Evolutionary conservation across 92 coral and sea anemone genomes (phyloP).

Genomic region (Actinernus sp.): DNA sequence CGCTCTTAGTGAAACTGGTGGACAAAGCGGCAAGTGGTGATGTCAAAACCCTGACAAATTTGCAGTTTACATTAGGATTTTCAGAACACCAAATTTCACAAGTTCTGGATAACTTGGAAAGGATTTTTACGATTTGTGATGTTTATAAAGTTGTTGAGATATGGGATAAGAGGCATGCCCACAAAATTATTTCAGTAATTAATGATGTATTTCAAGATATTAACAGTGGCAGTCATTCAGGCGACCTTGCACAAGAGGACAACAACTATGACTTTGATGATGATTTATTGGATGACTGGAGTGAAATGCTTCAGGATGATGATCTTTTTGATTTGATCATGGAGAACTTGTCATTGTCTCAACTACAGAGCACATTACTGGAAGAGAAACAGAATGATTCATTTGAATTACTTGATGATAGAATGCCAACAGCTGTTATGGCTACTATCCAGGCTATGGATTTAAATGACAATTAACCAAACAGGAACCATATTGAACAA

Average conservation of each 20-base stretch:
- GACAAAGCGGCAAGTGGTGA: constrained; percentile 48
- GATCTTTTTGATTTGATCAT: constrained; percentile 63
- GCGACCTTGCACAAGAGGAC: constrained; percentile 8
- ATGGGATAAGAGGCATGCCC: constrained; percentile 71
- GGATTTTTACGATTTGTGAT: constrained; percentile 49
- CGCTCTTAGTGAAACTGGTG: constrained; percentile 31
- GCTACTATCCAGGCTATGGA: too few species aligned
- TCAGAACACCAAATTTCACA: constrained; percentile 65
- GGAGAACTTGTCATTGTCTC: constrained; percentile 39
- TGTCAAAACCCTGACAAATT: constrained; percentile 51
- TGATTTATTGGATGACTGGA: constrained; percentile 72
- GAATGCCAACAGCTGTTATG: constrained; percentile 5
- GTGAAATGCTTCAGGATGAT: constrained; percentile 70
- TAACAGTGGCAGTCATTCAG: too few species aligned
- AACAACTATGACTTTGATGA: constrained; percentile 49
- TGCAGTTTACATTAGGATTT: constrained; percentile 64
- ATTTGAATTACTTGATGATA: constrained; percentile 8
- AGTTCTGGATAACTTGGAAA: constrained; percentile 24
- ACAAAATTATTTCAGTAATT: constrained; percentile 25
- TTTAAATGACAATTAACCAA: too few species aligned
- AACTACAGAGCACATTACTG: constrained; percentile 4
- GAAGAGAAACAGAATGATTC: constrained; percentile 9
- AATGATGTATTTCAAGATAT: constrained; percentile 31
- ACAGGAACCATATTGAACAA: too few species aligned
- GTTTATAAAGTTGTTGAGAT: constrained; percentile 47